These are phyloP conservation scores for Agrilus planipennis DNA, from an alignment of 1,140 invertebrate genomes.

Conservation along the genomic window DNA sequence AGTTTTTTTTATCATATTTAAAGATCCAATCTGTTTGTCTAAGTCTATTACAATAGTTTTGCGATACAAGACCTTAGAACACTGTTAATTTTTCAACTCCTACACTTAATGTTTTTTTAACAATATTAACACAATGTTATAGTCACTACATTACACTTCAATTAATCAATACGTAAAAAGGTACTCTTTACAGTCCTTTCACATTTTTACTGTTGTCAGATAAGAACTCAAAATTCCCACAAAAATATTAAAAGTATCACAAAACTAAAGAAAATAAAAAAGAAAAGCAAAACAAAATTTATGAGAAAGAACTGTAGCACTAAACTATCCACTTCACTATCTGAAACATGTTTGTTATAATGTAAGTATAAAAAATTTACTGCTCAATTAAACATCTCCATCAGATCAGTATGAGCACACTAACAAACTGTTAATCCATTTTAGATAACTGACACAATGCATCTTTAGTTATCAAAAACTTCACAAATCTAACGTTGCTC, in stretches of 20 bases:
- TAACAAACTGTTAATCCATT: slow-evolving; percentile 8
- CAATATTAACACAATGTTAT: too few species aligned
- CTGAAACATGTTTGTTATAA: slow-evolving; percentile 6
- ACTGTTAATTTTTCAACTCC: too few species aligned
- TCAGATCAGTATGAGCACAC: slow-evolving; percentile 5
- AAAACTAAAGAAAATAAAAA: slow-evolving; percentile 3
- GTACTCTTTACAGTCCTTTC: slow-evolving; percentile 12
- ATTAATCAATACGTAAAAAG: slow-evolving; percentile 5
- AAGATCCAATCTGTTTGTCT: too few species aligned
- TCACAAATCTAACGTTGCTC: slow-evolving; percentile 7
- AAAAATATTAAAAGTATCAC: slow-evolving; percentile 3
- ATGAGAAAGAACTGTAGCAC: slow-evolving; percentile 15
- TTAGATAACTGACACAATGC: background rate
- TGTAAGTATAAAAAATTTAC: slow-evolving; percentile 6
- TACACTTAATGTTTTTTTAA: too few species aligned
- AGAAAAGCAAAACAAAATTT: slow-evolving; percentile 4
- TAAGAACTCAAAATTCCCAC: slow-evolving; percentile 2
- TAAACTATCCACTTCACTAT: slow-evolving; percentile 5
- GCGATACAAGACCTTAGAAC: too few species aligned
- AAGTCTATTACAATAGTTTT: too few species aligned
- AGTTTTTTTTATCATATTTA: too few species aligned
- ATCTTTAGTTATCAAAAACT: slow-evolving; percentile 6
- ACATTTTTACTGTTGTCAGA: slow-evolving; percentile 7
- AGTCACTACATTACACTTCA: slow-evolving; percentile 10
- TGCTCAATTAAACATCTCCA: slow-evolving; percentile 4